Base-by-base conservation (phyloP, 2,888 invertebrate genomes). In the Drosophila kuntzei region DNA sequence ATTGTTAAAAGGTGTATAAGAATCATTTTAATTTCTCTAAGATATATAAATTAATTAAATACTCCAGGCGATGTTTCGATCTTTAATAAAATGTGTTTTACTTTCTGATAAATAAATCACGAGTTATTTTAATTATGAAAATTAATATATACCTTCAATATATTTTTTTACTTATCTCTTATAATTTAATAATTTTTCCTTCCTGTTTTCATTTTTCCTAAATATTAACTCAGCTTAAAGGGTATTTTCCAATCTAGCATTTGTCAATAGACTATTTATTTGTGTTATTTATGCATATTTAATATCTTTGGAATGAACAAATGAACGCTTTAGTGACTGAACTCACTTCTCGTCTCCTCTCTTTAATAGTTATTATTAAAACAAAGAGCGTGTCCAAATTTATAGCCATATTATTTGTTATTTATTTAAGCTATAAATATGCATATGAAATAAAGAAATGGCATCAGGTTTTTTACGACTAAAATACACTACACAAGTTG, bases 361-460 rank as follows among this genome's bases (percentile, higher is more conserved):
- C 34, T 20, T 32, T 29, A 54, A 57, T 68, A 75, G 87, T 75
- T 85, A 63, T 82, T 85, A 82, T 76, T 72, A 82, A 82, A 85
- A 80, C 80, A 87, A 85, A 85, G 83, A 85, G 78, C 77, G 79
- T 80, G 79, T 62, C 77, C 79, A 80, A 85, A 85, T 85, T 87
- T 85, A 85, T 87, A 68, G 83, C 87, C 85, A 71, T 80, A 85
- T 85, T 85, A 85, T 85, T 85, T 80, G 85, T 80, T 87, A 85
- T 85, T 85, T 85, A 87, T 85, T 87, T 85, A 76, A 80, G 85
- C 85, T 79, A 85, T 85, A 85, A 85, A 85, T 85, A 85, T 82
- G 80, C 85, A 87, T 87, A 80, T 79, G 67, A 80, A 74, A 82
- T 74, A 79, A 76, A 81, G 64, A 64, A 79, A 77, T 83, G 72